A percentile compares a stretch with the other conserved stretches of the same genome.
Evolutionary conservation across 2,888 invertebrate genomes (phyloP).

Genomic region (Cyrtodaria siliqua): DNA sequence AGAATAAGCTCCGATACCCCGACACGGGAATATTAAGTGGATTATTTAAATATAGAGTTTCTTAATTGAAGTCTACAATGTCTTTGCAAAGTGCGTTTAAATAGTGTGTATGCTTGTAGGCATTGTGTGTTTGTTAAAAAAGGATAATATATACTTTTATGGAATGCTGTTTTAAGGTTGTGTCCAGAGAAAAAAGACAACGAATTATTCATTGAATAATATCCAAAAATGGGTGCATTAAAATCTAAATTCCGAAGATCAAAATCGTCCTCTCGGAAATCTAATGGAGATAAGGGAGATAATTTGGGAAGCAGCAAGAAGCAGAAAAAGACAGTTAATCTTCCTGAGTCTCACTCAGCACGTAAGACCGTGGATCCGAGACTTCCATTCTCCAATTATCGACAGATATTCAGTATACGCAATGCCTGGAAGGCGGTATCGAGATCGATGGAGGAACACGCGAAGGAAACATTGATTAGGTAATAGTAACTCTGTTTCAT

Average conservation of each 20-base stretch:
- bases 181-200: too few species aligned
- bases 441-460: slow-evolving; percentile 71
- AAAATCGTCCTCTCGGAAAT: slow-evolving; percentile 31
- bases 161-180: too few species aligned
- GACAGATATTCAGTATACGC: slow-evolving; percentile 78
- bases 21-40: not conserved
- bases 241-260: slow-evolving; percentile 66
- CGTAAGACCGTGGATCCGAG: slow-evolving; percentile 77
- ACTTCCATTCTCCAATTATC: slow-evolving; percentile 77
- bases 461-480: slow-evolving; percentile 77
- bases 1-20: not conserved
- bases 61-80: too few species aligned
- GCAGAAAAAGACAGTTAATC: slow-evolving; percentile 45
- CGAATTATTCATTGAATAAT: too few species aligned
- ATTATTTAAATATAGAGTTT: too few species aligned
- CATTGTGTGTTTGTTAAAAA: not conserved
- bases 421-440: slow-evolving; percentile 80
- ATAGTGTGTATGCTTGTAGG: too few species aligned
- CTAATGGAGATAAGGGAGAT: slow-evolving; percentile 23
- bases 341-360: slow-evolving; percentile 70
- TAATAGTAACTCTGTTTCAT: too few species aligned
- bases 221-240: slow-evolving; percentile 61
- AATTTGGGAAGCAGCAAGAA: slow-evolving; percentile 32
- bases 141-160: not conserved
- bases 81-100: too few species aligned